Evolutionary conservation across 2,888 invertebrate genomes (phyloP).

Genomic region (Lamellibrachia satsuma): DNA sequence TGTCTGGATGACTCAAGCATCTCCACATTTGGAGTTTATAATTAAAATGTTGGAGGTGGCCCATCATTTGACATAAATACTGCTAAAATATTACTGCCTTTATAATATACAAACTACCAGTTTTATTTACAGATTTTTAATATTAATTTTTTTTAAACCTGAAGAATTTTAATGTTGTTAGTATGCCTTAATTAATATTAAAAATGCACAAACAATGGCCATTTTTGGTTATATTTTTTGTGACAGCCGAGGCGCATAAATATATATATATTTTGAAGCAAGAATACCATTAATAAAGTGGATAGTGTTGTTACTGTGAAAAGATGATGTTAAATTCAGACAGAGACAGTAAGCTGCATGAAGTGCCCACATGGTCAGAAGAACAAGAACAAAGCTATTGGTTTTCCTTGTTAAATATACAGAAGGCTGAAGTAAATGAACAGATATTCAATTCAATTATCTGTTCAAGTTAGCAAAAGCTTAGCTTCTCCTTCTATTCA

Average conservation of each 20-base stretch:
- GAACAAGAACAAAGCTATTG: neutral
- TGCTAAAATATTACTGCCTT: too few species aligned
- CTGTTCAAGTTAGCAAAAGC: slow-evolving; percentile 1
- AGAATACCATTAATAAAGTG: neutral
- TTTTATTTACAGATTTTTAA: too few species aligned
- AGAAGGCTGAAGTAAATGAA: neutral
- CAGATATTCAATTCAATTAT: neutral
- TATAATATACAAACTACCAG: too few species aligned
- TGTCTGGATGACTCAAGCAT: neutral
- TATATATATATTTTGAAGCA: neutral
- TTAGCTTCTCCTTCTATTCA: neutral
- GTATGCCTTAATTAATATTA: neutral
- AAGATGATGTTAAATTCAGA: neutral
- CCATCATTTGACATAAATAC: too few species aligned
- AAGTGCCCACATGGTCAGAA: neutral
- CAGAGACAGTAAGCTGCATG: neutral
- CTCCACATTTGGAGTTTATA: too few species aligned
- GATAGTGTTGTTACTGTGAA: neutral
- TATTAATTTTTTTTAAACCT: too few species aligned
- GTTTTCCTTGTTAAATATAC: neutral
- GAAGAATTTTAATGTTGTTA: neutral
- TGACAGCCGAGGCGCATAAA: neutral
- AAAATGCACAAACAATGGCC: neutral
- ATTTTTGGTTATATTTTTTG: neutral
- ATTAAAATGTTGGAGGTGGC: too few species aligned